Evolutionary conservation across 2,888 invertebrate genomes (phyloP).

Genomic region (Isoperla grammatica): DNA sequence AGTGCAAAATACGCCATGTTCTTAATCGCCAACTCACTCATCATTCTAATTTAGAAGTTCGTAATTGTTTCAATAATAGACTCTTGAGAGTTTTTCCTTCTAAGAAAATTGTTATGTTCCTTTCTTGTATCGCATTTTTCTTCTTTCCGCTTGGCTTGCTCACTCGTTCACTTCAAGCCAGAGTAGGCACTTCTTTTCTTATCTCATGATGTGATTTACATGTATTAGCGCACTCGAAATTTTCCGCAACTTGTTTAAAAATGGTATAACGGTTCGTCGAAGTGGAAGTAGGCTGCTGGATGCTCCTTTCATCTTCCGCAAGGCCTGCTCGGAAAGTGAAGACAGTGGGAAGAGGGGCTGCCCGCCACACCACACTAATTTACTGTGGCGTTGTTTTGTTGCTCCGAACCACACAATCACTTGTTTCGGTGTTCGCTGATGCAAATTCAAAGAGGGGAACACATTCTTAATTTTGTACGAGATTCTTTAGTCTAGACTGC

Average conservation of each 20-base stretch:
- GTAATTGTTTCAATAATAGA: conserved; percentile 28
- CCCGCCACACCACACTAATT: not conserved
- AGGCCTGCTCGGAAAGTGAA: conserved; percentile 12
- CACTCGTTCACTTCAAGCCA: conserved; percentile 22
- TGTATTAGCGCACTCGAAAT: conserved; percentile 24
- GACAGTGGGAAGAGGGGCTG: not conserved
- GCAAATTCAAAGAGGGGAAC: no score
- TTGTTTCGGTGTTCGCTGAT: not conserved
- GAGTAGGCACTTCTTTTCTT: conserved; percentile 21
- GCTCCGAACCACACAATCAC: not conserved
- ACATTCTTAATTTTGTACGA: no score
- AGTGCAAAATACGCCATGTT: not conserved
- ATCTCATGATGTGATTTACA: conserved; percentile 28
- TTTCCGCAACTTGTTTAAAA: conserved; percentile 23
- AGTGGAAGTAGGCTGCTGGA: conserved; percentile 21
- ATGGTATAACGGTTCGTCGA: conserved; percentile 8
- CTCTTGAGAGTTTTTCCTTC: conserved; percentile 16
- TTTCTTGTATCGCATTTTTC: conserved; percentile 23
- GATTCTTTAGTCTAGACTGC: no score
- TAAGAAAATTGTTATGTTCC: conserved; percentile 23
- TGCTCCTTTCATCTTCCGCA: conserved; percentile 23
- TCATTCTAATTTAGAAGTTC: conserved; percentile 25
- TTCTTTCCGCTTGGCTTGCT: conserved; percentile 18
- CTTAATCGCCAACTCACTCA: conserved; percentile 19
- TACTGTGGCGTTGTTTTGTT: no score